These are phyloP conservation scores for Papilio machaon DNA, from an alignment of 1,140 invertebrate species.

Conservation along the genomic window DNA sequence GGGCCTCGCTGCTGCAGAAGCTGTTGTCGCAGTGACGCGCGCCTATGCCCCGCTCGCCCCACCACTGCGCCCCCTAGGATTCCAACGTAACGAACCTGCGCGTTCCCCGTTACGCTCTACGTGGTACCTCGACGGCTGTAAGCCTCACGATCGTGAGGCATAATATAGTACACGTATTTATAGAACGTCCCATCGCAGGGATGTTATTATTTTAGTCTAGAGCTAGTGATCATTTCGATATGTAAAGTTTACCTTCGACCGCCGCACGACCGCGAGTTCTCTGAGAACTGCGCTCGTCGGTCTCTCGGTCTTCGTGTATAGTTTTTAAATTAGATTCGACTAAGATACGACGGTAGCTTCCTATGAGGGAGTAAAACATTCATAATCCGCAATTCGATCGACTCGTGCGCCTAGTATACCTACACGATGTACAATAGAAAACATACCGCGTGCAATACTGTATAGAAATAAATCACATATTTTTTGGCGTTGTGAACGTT, in stretches of 20 bases:
- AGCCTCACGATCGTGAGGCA: constrained; percentile 59
- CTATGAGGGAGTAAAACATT: constrained; percentile 63
- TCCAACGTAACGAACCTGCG: constrained; percentile 49
- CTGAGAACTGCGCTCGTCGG: constrained; percentile 55
- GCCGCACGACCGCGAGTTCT: constrained; percentile 58
- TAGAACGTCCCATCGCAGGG: constrained; percentile 54
- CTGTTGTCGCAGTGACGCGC: constrained; percentile 88
- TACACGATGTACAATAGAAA: constrained; percentile 67
- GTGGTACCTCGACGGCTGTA: constrained; percentile 73
- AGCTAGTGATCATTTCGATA: constrained; percentile 76
- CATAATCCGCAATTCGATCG: constrained; percentile 60
- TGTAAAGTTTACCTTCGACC: constrained; percentile 61
- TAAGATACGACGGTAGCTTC: constrained; percentile 67
- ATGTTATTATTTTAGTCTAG: constrained; percentile 69
- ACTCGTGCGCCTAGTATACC: constrained; percentile 66
- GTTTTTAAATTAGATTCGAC: constrained; percentile 56
- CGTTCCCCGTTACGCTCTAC: constrained; percentile 64
- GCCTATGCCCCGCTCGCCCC: constrained; percentile 47
- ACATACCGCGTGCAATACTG: constrained; percentile 78
- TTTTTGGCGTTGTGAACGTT: constrained; percentile 81
- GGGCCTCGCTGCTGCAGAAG: constrained; percentile 89
- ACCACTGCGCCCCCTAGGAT: constrained; percentile 19
- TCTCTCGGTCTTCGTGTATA: constrained; percentile 63
- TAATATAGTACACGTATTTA: constrained; percentile 72
- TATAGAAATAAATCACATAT: constrained; percentile 72